Percentiles rank a stretch among this genome's conserved stretches.
Conservation (phyloP, 2,113 vertebrate genomes). For the Periophthalmus modestus region DNA sequence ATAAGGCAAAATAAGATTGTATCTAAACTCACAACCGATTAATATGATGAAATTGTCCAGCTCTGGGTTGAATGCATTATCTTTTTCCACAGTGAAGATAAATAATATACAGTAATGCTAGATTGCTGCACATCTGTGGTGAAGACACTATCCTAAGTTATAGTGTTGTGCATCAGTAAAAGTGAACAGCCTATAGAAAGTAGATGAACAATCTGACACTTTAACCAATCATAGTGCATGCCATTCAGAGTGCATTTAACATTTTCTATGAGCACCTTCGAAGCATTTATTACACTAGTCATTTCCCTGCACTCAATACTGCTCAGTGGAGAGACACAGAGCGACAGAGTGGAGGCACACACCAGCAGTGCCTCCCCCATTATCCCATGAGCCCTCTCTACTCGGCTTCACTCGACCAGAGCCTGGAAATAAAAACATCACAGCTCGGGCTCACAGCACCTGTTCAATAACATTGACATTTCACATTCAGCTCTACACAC, state of each 20-base stretch:
- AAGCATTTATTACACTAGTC: conserved; percentile 53
- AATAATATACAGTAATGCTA: not conserved
- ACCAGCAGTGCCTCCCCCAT: conserved; percentile 57
- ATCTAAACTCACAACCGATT: too few relatives aligned
- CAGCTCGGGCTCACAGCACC: conserved; percentile 75
- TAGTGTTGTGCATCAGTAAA: not conserved
- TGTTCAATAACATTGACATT: conserved; percentile 83
- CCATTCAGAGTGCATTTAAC: conserved; percentile 41
- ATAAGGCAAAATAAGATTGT: too few relatives aligned
- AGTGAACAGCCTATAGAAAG: not conserved
- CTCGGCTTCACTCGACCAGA: conserved; percentile 65
- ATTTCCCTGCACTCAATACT: conserved; percentile 60
- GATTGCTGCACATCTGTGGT: not conserved
- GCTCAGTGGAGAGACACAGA: conserved; percentile 37
- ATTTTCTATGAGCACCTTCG: conserved; percentile 49
- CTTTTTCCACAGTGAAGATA: not conserved
- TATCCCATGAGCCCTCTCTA: conserved; percentile 73
- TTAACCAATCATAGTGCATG: conserved; percentile 5
- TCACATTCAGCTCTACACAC: conserved; percentile 70
- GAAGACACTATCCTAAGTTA: conserved; percentile 5
- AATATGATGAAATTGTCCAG: too few relatives aligned
- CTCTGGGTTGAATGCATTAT: not conserved
- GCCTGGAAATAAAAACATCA: conserved; percentile 81
- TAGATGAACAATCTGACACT: not conserved
- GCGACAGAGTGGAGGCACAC: conserved; percentile 11